Base-by-base conservation (phyloP, 2,797 vertebrate species). In the Acipenser oxyrinchus region DNA sequence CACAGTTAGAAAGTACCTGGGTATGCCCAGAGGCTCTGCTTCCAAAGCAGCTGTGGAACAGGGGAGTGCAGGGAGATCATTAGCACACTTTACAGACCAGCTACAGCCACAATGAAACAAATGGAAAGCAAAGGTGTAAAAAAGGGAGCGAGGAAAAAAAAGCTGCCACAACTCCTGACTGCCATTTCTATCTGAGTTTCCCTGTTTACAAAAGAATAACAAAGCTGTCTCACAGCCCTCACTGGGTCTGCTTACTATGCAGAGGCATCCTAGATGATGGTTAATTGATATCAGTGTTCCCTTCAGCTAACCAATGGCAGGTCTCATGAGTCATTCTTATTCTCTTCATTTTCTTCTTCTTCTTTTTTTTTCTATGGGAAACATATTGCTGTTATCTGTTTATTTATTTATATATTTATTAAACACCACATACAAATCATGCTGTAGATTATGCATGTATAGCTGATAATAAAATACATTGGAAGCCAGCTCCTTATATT, bases 81-180 rank as follows among this genome's bases (percentile, higher is more conserved):
- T 98, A 97, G 89, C 82, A 78, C 82, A 73, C 73, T 81, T 86
- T 87, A 88, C 89, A 86, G 84, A 86, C 86, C 77, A 84, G 84
- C 88, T 91, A 90, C 91, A 92, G 90, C 83, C 92, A 96, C 94
- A 93, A 87, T 85, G 92, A 92, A 87, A 89, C 88, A 88, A 86
- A 92, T 87, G 88, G 89, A 89, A 94, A 86, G 85, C 84, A 89
- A 91, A 92, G 89, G 87, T 91, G 90, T 88, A 93, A 84, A 83
- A 89, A 84, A 75, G 78, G 86, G 71, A 77, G 68, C 72, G 71
- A 62, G 78, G 79, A 37, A 37, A 78, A 81, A 76, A 80, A 82
- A 77, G 88, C 88, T 83, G 77, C 86, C 71, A 71, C 83, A 81
- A 71, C 85, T 88, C 83, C 86, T 92, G 91, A 94, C 90, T 93